Evolutionary conservation across 2,888 invertebrate genomes (phyloP).

Genomic region (Prenolepis imparis): DNA sequence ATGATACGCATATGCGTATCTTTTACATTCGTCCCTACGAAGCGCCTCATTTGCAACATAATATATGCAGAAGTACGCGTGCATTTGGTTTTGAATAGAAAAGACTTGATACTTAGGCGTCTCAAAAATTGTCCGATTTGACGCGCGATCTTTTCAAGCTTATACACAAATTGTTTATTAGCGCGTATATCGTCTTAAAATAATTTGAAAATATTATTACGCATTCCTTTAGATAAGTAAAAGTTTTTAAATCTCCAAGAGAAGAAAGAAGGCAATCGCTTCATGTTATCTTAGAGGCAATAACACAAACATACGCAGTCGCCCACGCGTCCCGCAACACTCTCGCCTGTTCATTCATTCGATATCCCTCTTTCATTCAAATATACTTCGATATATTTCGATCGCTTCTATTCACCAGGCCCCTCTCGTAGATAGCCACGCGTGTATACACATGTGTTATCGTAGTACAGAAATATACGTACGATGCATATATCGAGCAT

Average conservation of each 20-base stretch:
- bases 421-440: conserved; percentile 50
- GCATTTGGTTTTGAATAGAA: neutral
- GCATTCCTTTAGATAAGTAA: neutral
- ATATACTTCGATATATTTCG: conserved; percentile 73
- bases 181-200: neutral
- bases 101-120: neutral
- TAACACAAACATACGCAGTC: conserved; percentile 39
- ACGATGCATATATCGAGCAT: conserved; percentile 22
- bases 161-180: neutral
- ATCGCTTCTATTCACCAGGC: conserved; percentile 64
- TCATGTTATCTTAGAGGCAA: neutral
- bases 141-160: too few species aligned
- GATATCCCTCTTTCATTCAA: conserved; percentile 80
- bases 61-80: conserved; percentile 13
- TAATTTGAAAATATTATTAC: conserved; percentile 1
- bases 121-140: neutral
- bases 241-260: neutral
- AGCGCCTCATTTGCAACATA: conserved; percentile 4
- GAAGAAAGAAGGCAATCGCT: neutral
- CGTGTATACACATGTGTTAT: conserved; percentile 55
- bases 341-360: conserved; percentile 75
- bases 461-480: conserved; percentile 7
- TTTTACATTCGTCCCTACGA: neutral
- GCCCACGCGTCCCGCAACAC: conserved; percentile 71
- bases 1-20: neutral